phyloP scores from a whole-genome alignment of 2,113 vertebrate genomes.

The Corvus cornix region DNA sequence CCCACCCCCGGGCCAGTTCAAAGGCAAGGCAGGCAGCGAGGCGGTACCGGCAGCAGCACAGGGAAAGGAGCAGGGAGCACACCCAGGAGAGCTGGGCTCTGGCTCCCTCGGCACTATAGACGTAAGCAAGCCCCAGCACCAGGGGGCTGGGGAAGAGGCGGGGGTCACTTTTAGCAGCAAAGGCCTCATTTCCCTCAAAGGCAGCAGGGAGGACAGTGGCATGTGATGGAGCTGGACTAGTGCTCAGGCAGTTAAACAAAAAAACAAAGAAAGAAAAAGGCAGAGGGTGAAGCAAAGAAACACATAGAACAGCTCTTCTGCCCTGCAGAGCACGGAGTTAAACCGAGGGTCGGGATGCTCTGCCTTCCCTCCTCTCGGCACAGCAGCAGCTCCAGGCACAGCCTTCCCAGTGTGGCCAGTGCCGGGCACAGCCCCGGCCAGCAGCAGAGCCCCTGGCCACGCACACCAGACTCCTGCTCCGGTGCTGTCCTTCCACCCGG shows the following conservation, averaged over 20 bases:
- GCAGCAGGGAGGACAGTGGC: not conserved
- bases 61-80: not conserved
- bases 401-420: not conserved
- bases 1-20: not conserved
- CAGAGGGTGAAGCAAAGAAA: not conserved
- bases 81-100: not conserved
- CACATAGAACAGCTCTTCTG: not conserved
- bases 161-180: constrained; percentile 32
- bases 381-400: constrained; percentile 32
- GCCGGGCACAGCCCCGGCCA: not conserved
- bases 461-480: not conserved
- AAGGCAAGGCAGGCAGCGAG: not conserved
- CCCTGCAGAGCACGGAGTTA: not conserved
- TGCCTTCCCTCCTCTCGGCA: not conserved
- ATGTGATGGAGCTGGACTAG: not conserved
- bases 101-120: not conserved
- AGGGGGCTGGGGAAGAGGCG: not conserved
- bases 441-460: not conserved
- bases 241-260: not conserved
- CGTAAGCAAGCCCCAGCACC: not conserved
- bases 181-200: not conserved
- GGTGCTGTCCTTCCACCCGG: not conserved
- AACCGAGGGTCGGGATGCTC: accelerated
- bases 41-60: not conserved
- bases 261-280: not conserved